Percentiles rank a stretch among this genome's conserved stretches.
Conservation (phyloP, 2,113 vertebrate genomes). For the Gallinago paraguaiae region DNA sequence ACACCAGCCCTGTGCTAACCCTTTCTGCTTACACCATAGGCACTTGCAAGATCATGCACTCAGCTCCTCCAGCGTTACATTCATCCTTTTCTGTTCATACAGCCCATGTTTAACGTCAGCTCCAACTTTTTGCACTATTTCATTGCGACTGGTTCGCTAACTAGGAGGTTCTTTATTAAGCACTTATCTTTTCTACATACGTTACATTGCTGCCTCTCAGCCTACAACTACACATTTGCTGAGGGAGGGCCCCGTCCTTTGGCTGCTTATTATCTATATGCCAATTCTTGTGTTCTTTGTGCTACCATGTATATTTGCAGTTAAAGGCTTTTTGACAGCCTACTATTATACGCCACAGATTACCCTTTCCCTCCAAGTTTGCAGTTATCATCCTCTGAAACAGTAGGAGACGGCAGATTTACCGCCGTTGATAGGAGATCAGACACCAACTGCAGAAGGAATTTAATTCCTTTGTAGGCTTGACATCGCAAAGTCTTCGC, state of each 20-base stretch:
- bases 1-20: background rate
- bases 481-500: slow-evolving; percentile 10
- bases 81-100: background rate
- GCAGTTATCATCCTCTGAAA: slow-evolving; percentile 37
- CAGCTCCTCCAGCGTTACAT: background rate
- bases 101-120: background rate
- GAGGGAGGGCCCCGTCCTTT: background rate
- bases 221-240: background rate
- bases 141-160: background rate
- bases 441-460: slow-evolving; percentile 42
- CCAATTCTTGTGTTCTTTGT: background rate
- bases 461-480: slow-evolving; percentile 34
- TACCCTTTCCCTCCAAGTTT: slow-evolving; percentile 31
- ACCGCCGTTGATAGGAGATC: slow-evolving; percentile 34
- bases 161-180: background rate
- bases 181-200: background rate
- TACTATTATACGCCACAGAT: slow-evolving; percentile 35
- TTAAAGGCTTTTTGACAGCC: slow-evolving; percentile 21
- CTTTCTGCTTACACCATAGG: background rate
- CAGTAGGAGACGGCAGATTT: slow-evolving; percentile 38
- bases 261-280: background rate
- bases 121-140: background rate
- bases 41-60: background rate
- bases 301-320: background rate
- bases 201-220: background rate